These are phyloP conservation scores for Cataglyphis altisquamis DNA, from an alignment of 2,888 invertebrate genomes.

Conservation along the genomic window DNA sequence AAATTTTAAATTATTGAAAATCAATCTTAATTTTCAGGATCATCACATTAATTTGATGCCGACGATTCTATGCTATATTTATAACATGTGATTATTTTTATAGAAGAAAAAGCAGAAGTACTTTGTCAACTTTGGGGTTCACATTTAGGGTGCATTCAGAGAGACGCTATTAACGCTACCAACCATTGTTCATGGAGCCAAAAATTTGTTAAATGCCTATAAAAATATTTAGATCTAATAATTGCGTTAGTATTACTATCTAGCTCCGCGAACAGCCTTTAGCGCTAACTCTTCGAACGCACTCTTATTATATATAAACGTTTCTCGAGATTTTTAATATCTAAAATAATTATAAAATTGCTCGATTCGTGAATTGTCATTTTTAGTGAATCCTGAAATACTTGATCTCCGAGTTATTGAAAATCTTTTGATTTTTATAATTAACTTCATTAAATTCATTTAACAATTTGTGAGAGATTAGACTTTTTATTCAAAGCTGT, in stretches of 20 bases:
- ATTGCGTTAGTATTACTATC: no score
- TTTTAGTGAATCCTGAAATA: not conserved
- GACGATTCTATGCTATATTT: constrained; percentile 72
- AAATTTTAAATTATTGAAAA: constrained; percentile 8
- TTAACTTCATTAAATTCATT: not conserved
- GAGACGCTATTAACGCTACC: no score
- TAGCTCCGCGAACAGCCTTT: no score
- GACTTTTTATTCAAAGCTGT: not conserved
- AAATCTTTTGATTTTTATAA: not conserved
- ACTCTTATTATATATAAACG: constrained; percentile 53
- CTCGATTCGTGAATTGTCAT: not conserved
- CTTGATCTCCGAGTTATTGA: not conserved
- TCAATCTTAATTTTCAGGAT: constrained; percentile 53
- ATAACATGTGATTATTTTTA: constrained; percentile 66
- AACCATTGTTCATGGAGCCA: no score
- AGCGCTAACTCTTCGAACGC: no score
- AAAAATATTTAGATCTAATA: no score
- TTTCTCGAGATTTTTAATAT: constrained; percentile 13
- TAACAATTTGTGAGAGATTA: not conserved
- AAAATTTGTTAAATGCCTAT: no score
- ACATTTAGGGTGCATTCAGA: not conserved
- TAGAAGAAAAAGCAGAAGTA: constrained; percentile 66
- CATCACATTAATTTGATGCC: constrained; percentile 52
- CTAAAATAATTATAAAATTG: not conserved
- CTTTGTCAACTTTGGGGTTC: constrained; percentile 66